A percentile compares a stretch with the other conserved stretches of the same genome.
phyloP scores from a whole-genome alignment of 2,888 invertebrate species.

The Platycheirus albimanus region DNA sequence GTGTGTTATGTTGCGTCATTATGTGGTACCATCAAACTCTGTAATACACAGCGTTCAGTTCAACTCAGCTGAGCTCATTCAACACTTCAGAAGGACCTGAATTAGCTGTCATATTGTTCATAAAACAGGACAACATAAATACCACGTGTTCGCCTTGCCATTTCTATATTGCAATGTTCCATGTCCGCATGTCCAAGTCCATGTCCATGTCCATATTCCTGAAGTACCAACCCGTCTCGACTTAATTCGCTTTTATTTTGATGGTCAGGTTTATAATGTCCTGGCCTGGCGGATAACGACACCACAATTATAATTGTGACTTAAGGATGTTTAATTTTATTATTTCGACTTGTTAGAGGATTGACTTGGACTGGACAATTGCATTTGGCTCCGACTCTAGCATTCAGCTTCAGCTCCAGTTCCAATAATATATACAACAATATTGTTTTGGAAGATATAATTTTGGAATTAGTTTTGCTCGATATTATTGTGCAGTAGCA shows the following conservation, averaged over 20 bases:
- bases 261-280: constrained; percentile 53
- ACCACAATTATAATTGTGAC: constrained; percentile 65
- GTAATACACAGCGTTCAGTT: constrained; percentile 33
- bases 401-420: not conserved
- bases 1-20: constrained; percentile 59
- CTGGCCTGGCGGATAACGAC: constrained; percentile 44
- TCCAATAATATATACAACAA: not conserved
- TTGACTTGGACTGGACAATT: constrained; percentile 38
- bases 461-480: constrained; percentile 32
- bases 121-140: constrained; percentile 58
- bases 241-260: constrained; percentile 36
- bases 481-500: not conserved
- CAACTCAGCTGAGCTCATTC: constrained; percentile 44
- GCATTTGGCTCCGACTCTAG: no score
- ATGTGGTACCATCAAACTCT: constrained; percentile 68
- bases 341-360: constrained; percentile 62
- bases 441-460: constrained; percentile 10
- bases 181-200: not conserved
- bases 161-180: not conserved
- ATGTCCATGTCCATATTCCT: constrained; percentile 21
- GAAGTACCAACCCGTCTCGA: constrained; percentile 37
- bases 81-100: constrained; percentile 54
- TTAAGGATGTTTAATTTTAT: constrained; percentile 72
- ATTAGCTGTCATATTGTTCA: constrained; percentile 74
- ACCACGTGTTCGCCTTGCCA: constrained; percentile 21